phyloP scores from a whole-genome alignment of 2,113 vertebrate species.

The Collichthys lucidus region DNA sequence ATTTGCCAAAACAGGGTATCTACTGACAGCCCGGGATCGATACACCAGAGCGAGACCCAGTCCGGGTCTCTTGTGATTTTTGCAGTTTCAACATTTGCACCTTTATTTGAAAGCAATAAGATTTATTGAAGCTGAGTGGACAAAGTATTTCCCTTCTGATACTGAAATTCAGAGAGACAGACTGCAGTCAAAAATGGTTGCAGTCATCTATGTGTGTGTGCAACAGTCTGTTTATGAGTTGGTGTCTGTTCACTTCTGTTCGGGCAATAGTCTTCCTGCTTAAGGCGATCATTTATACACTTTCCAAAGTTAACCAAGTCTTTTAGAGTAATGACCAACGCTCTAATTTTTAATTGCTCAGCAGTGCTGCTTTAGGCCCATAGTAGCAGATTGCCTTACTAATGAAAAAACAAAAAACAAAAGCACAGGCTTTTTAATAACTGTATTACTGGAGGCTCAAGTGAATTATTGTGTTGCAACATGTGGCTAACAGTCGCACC shows the following conservation, averaged over 20 bases:
- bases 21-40: conserved; percentile 43
- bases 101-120: conserved; percentile 51
- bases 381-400: conserved; percentile 48
- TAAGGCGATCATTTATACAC: conserved; percentile 42
- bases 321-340: conserved; percentile 58
- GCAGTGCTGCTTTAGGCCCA: conserved; percentile 31
- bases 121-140: conserved; percentile 13
- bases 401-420: conserved; percentile 12
- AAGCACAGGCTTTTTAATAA: conserved; percentile 31
- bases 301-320: conserved; percentile 58
- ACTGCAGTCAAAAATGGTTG: conserved; percentile 4
- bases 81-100: conserved; percentile 37
- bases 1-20: conserved; percentile 54
- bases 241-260: conserved; percentile 30
- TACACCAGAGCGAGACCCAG: conserved; percentile 17
- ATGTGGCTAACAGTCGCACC: conserved; percentile 25
- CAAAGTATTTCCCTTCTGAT: conserved; percentile 19
- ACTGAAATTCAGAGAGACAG: neutral
- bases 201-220: neutral
- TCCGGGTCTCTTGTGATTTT: conserved; percentile 30
- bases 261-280: conserved; percentile 43
- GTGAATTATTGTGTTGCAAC: conserved; percentile 36
- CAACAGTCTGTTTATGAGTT: conserved; percentile 16
- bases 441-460: conserved; percentile 9
- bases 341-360: conserved; percentile 55